These are phyloP conservation scores for Galerucella nymphaeae DNA, from an alignment of 2,888 invertebrate genomes.

Conservation along the genomic window DNA sequence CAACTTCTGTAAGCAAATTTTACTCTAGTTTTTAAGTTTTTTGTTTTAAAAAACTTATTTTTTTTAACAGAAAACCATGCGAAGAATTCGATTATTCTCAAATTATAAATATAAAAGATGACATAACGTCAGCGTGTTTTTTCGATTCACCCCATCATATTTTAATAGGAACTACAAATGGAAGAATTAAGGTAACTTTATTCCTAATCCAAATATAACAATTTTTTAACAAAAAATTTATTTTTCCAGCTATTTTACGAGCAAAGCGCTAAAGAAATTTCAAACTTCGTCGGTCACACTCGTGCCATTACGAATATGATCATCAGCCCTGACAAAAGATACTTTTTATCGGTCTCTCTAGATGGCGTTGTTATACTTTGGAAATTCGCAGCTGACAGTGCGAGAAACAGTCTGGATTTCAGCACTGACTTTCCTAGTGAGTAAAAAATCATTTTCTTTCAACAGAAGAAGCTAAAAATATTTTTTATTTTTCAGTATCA, in stretches of 20 bases:
- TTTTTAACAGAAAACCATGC: slow-evolving; percentile 50
- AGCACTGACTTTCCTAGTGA: slow-evolving; percentile 45
- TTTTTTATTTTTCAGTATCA: slow-evolving; percentile 47
- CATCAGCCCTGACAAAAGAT: slow-evolving; percentile 67
- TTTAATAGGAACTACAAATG: slow-evolving; percentile 65
- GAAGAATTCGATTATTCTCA: slow-evolving; percentile 60
- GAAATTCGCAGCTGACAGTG: slow-evolving; percentile 61
- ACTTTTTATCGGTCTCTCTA: slow-evolving; percentile 71
- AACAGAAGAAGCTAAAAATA: neutral
- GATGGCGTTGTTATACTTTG: slow-evolving; percentile 72
- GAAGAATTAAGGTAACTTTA: slow-evolving; percentile 64
- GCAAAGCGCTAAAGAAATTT: slow-evolving; percentile 67
- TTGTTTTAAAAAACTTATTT: neutral
- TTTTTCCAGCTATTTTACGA: slow-evolving; percentile 71
- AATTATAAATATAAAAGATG: slow-evolving; percentile 70
- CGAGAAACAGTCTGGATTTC: slow-evolving; percentile 44
- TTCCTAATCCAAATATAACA: slow-evolving; percentile 16
- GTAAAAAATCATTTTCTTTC: neutral
- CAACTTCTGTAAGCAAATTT: slow-evolving; percentile 69
- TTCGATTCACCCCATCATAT: slow-evolving; percentile 64
- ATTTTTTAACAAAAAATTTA: slow-evolving; percentile 7
- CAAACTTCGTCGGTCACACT: slow-evolving; percentile 66
- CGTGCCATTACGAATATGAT: slow-evolving; percentile 67
- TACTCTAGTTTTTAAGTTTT: neutral
- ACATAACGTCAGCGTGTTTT: slow-evolving; percentile 71